phyloP scores from a whole-genome alignment of 2,797 vertebrate genomes.

The Emys orbicularis region DNA sequence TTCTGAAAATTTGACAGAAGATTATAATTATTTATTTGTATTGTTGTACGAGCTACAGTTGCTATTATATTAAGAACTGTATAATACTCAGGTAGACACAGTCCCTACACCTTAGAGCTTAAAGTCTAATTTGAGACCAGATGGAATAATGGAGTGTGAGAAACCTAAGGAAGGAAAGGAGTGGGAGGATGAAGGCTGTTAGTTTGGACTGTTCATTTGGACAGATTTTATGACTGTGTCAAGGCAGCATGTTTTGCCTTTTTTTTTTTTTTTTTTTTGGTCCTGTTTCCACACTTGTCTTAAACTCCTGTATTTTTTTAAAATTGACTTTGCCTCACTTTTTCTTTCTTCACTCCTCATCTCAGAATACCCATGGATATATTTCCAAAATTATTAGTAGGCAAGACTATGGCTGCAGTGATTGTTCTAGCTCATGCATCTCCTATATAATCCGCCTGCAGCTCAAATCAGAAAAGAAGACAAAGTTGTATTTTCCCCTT shows the following conservation, averaged over 20 bases:
- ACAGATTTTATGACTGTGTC: neutral
- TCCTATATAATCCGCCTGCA: conserved; percentile 24
- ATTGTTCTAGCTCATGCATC: neutral
- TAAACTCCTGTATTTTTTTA: neutral
- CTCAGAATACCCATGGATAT: conserved; percentile 28
- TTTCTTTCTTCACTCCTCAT: neutral
- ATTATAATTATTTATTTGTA: neutral
- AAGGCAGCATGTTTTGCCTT: rapidly evolving
- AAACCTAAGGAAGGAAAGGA: neutral
- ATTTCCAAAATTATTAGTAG: conserved; percentile 53
- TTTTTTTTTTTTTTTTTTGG: neutral
- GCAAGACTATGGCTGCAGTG: conserved; percentile 36
- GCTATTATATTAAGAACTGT: neutral
- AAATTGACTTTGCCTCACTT: neutral
- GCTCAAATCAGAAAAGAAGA: conserved; percentile 22
- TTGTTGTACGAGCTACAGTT: neutral
- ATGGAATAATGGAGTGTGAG: neutral
- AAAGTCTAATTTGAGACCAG: neutral
- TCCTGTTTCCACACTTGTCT: neutral
- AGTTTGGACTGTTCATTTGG: neutral
- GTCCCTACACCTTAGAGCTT: neutral
- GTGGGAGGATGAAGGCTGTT: neutral
- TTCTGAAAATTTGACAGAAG: neutral
- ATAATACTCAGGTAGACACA: rapidly evolving
- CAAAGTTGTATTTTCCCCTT: conserved; percentile 45